Evolutionary conservation across 1,140 invertebrate genomes (phyloP), one percentile per base, ranked within the genome.

Genomic region (Planococcus citri): DNA sequence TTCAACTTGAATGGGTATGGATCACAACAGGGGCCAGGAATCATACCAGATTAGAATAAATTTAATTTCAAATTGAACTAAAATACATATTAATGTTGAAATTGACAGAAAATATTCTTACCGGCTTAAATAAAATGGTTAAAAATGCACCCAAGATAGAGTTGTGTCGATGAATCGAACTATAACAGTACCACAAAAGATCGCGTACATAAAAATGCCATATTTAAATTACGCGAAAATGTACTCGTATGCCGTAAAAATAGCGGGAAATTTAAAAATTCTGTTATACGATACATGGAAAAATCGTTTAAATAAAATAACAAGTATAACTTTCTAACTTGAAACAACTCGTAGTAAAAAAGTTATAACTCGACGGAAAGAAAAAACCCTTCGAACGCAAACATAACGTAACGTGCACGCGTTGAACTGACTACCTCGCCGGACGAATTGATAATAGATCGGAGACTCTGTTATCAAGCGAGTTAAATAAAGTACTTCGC

Each of bases 141-240:
- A 20, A 3, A 51, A 51, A 51, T 51, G 33, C 41, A 20, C 10
- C 4, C 12, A 9, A 4, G 41, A 51, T 51, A 20, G 17, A 20
- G n/a, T n/a, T n/a, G n/a, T n/a, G n/a, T 51, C 3, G 3, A 51
- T 9, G 6, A 51, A 20, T 9, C 41, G 41, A 51, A 51, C n/a
- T 51, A 51, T 51, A 51, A 51, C 41, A 51, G 41, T 51, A 51
- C 41, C 41, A 51, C 41, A 51, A 51, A 51, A 51, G 41, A 51
- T 17, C 41, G 41, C 17, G 41, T 51, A n/a, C 41, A 51, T n/a
- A 51, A 51, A 51, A 51, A 51, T 9, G 41, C 41, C 41, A 51
- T 51, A n/a, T 51, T 51, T 17, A 51, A 51, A 51, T 51, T 20
- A 20, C 41, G 17, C 41, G 41, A 9, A 51, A 51, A 51, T 9